Conservation (phyloP, 2,888 invertebrate genomes). For the Malthinus flaveolus region DNA sequence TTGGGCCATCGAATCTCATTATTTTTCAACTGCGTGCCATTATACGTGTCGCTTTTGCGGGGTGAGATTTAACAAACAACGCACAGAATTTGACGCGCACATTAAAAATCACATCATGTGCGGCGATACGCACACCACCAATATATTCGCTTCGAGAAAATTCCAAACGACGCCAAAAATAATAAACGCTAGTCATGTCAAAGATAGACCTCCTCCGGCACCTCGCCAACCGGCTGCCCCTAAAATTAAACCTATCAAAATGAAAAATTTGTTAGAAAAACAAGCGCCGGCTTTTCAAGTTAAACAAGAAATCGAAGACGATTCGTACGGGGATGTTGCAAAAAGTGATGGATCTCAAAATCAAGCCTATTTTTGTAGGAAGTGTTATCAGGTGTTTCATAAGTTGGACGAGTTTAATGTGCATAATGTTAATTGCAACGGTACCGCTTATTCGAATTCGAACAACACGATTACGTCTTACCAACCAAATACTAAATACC, state of each 20-base stretch:
- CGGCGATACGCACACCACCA: constrained; percentile 44
- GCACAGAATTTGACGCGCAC: constrained; percentile 47
- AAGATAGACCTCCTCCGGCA: constrained; percentile 8
- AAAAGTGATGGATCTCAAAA: constrained; percentile 36
- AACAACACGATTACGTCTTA: neutral
- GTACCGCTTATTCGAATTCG: constrained; percentile 7
- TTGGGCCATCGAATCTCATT: constrained; percentile 54
- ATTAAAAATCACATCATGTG: constrained; percentile 43
- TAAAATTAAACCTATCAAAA: constrained; percentile 36
- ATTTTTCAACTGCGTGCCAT: constrained; percentile 50
- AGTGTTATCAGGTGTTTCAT: constrained; percentile 54
- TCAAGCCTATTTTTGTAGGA: constrained; percentile 53
- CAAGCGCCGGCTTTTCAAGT: constrained; percentile 34
- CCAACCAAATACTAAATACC: too few relatives aligned
- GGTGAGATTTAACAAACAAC: constrained; percentile 52
- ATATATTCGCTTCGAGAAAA: constrained; percentile 43
- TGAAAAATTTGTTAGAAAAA: constrained; percentile 40
- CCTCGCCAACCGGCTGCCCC: constrained; percentile 14
- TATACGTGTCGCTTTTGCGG: constrained; percentile 53
- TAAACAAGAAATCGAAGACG: constrained; percentile 31
- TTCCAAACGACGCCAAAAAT: constrained; percentile 33
- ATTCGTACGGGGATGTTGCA: constrained; percentile 23
- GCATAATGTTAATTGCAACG: constrained; percentile 41
- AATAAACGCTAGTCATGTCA: constrained; percentile 26
- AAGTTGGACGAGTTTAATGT: constrained; percentile 52